Percentiles rank a stretch among this genome's conserved stretches.
phyloP scores from a whole-genome alignment of 2,113 vertebrate genomes.

The Nibea coibor region DNA sequence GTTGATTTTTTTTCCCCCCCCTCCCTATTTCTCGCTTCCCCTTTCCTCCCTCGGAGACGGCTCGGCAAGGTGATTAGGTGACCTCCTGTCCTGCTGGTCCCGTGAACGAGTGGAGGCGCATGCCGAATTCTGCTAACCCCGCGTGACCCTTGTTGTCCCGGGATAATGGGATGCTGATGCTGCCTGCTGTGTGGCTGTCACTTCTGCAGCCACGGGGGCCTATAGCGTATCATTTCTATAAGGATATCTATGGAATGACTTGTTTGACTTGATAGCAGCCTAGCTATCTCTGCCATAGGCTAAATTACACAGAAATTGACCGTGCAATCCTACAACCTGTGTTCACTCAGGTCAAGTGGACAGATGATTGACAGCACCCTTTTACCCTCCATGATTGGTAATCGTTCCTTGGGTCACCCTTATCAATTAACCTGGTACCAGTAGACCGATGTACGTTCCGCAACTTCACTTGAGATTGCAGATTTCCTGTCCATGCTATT shows the following conservation, averaged over 20 bases:
- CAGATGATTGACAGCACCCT: conserved; percentile 78
- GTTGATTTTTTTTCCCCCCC: conserved; percentile 81
- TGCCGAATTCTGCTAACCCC: conserved; percentile 91
- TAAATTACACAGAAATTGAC: conserved; percentile 65
- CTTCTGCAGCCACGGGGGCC: conserved; percentile 34
- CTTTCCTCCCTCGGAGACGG: conserved; percentile 58
- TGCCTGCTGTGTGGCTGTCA: conserved; percentile 53
- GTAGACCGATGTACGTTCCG: conserved; percentile 52
- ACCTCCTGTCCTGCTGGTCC: conserved; percentile 72
- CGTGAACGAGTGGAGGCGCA: conserved; percentile 82
- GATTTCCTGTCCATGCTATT: conserved; percentile 39
- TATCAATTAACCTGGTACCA: conserved; percentile 79
- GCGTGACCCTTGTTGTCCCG: conserved; percentile 86
- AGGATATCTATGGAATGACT: conserved; percentile 62
- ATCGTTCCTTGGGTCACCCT: conserved; percentile 76
- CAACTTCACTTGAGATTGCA: conserved; percentile 49
- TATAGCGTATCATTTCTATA: conserved; percentile 68
- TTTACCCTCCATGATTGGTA: conserved; percentile 76
- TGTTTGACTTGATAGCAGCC: conserved; percentile 57
- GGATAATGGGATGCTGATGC: conserved; percentile 88
- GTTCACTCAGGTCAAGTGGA: conserved; percentile 69
- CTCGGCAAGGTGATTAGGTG: conserved; percentile 72
- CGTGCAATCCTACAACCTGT: conserved; percentile 36
- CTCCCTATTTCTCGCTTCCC: conserved; percentile 6
- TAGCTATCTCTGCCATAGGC: conserved; percentile 46